Percentiles rank a stretch among this genome's conserved stretches.
Conservation (phyloP, 2,888 invertebrate species). For the Xylophagus ater region DNA sequence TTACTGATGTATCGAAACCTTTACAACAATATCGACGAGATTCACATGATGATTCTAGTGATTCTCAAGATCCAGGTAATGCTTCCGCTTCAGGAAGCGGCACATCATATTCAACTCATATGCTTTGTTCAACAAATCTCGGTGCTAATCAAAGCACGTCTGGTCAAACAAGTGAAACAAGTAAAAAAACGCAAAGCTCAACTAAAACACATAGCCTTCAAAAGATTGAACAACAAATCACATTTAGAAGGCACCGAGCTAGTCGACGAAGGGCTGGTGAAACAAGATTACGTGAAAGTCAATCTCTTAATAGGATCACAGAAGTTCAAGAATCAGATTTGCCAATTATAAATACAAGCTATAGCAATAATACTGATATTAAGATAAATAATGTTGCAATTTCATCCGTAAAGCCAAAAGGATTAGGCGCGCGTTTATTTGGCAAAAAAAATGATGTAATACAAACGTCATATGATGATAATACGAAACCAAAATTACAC, state of each 20-base stretch:
- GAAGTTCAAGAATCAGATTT: constrained; percentile 65
- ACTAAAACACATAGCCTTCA: constrained; percentile 14
- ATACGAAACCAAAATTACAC: constrained; percentile 15
- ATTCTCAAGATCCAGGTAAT: constrained; percentile 55
- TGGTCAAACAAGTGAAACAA: constrained; percentile 14
- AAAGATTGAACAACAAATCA: constrained; percentile 18
- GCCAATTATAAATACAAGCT: constrained; percentile 20
- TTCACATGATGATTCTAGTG: constrained; percentile 76
- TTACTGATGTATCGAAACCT: constrained; percentile 49
- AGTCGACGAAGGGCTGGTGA: constrained; percentile 50
- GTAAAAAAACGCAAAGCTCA: constrained; percentile 17
- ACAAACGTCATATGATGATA: constrained; percentile 18
- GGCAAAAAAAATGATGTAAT: constrained; percentile 9
- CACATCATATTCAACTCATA: constrained; percentile 11
- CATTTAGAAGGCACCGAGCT: constrained; percentile 41
- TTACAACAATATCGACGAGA: constrained; percentile 56
- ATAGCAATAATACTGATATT: constrained; percentile 5
- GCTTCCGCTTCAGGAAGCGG: constrained; percentile 35
- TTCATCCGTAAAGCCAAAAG: constrained; percentile 17
- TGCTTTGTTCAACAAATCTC: constrained; percentile 12
- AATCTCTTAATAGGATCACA: constrained; percentile 73
- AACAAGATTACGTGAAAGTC: constrained; percentile 63
- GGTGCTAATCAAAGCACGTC: constrained; percentile 4
- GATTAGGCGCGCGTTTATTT: constrained; percentile 20
- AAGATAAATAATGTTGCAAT: background rate